A percentile compares a stretch with the other conserved stretches of the same genome.
Evolutionary conservation across 2,888 invertebrate genomes (phyloP).

Genomic region (Darwinula stevensoni): DNA sequence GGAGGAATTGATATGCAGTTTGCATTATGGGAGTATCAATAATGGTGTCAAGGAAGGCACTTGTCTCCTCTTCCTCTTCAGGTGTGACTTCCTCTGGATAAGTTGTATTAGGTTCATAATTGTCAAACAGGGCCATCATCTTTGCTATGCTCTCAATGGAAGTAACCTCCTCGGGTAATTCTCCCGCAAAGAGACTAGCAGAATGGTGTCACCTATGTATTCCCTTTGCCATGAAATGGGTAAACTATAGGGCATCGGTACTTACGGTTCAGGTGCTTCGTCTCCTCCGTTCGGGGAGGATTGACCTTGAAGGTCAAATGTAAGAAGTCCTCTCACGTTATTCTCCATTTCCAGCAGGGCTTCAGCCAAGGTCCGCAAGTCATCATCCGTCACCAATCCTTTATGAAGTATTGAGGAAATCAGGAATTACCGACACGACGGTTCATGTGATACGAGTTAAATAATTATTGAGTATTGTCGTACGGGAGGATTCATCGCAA

Average conservation of each 20-base stretch:
- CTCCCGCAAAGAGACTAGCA: too few species aligned
- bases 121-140: slow-evolving; percentile 42
- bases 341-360: not conserved
- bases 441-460: too few species aligned
- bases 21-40: slow-evolving; percentile 43
- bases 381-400: too few species aligned
- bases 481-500: too few species aligned
- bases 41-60: slow-evolving; percentile 42
- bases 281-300: not conserved
- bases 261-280: not conserved
- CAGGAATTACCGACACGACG: too few species aligned
- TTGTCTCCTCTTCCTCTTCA: slow-evolving; percentile 39
- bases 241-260: too few species aligned
- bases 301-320: slow-evolving; percentile 1
- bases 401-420: too few species aligned
- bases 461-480: too few species aligned
- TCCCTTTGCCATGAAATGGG: too few species aligned
- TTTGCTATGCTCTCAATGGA: slow-evolving; percentile 28
- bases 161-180: not conserved
- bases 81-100: slow-evolving; percentile 45
- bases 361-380: too few species aligned
- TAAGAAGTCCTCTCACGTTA: not conserved
- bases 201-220: too few species aligned
- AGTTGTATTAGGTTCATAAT: slow-evolving; percentile 43
- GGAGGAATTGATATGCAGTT: slow-evolving; percentile 32